A percentile compares a stretch with the other conserved stretches of the same genome.
phyloP scores from a whole-genome alignment of 2,888 invertebrate genomes.

The Cheilosia grossa region DNA sequence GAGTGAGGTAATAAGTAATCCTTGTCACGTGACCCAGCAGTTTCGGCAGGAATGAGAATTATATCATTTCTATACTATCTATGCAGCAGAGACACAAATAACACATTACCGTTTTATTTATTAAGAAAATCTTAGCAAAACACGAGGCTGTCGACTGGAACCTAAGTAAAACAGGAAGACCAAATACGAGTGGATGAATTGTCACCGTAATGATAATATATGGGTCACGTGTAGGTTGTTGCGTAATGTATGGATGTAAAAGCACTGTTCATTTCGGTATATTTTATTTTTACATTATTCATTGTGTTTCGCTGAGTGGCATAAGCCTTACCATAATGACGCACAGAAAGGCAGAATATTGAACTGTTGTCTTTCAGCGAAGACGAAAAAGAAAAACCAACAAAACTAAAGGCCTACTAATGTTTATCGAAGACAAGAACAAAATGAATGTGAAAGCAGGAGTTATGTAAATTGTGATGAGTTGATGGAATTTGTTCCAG shows the following conservation, averaged over 20 bases:
- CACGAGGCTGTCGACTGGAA: conserved; percentile 10
- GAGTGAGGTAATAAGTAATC: background rate
- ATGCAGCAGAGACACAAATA: background rate
- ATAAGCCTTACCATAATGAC: conserved; percentile 14
- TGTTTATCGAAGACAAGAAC: no score
- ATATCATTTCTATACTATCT: background rate
- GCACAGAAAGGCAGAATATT: conserved; percentile 6
- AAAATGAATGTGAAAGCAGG: no score
- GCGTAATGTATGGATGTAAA: conserved; percentile 28
- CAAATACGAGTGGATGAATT: conserved; percentile 32
- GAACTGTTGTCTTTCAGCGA: background rate
- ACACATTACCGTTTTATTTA: background rate
- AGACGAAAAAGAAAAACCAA: background rate
- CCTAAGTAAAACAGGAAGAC: conserved; percentile 25
- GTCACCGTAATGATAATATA: conserved; percentile 36
- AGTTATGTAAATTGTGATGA: no score
- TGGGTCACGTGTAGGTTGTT: conserved; percentile 37
- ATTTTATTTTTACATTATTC: conserved; percentile 37
- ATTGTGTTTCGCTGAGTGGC: conserved; percentile 24
- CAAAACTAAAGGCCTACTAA: no score
- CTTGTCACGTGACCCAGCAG: background rate
- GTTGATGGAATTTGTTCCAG: no score
- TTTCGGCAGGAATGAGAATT: background rate
- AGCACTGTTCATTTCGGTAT: conserved; percentile 10
- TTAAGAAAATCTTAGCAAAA: conserved; percentile 3